Base-by-base conservation (phyloP, 2,113 vertebrate genomes). In the Clarias macrocephalus region DNA sequence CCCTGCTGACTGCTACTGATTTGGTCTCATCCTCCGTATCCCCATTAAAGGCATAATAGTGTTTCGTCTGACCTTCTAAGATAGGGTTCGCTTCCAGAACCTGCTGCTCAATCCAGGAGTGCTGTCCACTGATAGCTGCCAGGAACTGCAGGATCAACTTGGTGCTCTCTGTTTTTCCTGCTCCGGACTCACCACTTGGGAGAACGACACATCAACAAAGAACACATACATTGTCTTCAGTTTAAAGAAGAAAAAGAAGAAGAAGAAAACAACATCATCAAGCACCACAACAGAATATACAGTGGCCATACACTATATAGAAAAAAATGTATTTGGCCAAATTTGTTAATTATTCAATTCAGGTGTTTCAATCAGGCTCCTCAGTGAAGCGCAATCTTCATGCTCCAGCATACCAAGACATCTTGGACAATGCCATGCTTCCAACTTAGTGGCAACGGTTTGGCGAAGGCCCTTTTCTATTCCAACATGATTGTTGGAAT, bases 51-150 rank as follows among this genome's bases (percentile, higher is more conserved):
- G 6, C n/a, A n/a, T 9, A 30, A 33, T 11, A 52, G 12, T 63
- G 25, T 56, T 25, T 42, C 77, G 59, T 23, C 91, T 88, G 90
- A 98, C 98, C 98, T 95, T 99, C 98, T 52, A 99, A 92, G 65
- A 99, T 99, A n/a, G 98, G 98, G 83, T 98, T 99, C 86, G 98
- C 98, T 90, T 99, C 98, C 92, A 99, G 94, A 15, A 99, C 97
- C 91, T 99, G 98, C 90, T 99, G 98, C 84, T 99, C 98, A 7
- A 99, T 99, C 98, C 98, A 99, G 0, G 98, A 99, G 86, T 99
- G 98, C 89, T 99, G 98, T 30, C 98, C 98, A 0, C 98, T 99
- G 92, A 99, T 97, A 10, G 98, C 98, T 0, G 98, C 97, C 93
- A 99, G 94, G 91, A 99, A 99, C 94, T 99, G 98, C 68, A 99